phyloP scores from a whole-genome alignment of 1,140 invertebrate genomes.

The Pseudomyrmex dendroicus region DNA sequence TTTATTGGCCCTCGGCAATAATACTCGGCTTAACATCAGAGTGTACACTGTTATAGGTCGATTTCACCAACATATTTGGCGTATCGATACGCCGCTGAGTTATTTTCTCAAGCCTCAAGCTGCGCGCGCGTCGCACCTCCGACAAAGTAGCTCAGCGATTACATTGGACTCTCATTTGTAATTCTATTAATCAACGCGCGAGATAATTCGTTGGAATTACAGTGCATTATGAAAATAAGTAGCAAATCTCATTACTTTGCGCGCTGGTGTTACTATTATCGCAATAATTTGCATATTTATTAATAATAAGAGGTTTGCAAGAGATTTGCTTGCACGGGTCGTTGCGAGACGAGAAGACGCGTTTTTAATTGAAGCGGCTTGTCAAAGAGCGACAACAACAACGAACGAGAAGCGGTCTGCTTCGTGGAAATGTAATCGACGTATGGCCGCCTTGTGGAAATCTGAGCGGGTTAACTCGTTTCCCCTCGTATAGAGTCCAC shows the following conservation, averaged over 20 bases:
- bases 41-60: neutral
- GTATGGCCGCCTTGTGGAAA: slow-evolving; percentile 31
- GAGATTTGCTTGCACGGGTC: neutral
- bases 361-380: slow-evolving; percentile 6
- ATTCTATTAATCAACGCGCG: neutral
- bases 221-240: neutral
- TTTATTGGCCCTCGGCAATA: neutral
- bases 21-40: slow-evolving; percentile 14
- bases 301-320: neutral
- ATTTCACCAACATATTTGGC: neutral
- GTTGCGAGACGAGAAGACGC: neutral
- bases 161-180: neutral
- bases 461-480: slow-evolving; percentile 58
- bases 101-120: neutral
- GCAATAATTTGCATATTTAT: slow-evolving; percentile 17
- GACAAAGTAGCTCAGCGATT: neutral
- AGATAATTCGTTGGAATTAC: slow-evolving; percentile 13
- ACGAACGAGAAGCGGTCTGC: slow-evolving; percentile 2
- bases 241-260: neutral
- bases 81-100: neutral
- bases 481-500: slow-evolving; percentile 27
- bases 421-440: slow-evolving; percentile 49
- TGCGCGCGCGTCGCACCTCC: neutral
- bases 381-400: neutral
- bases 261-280: neutral